Base-by-base conservation (phyloP, 2,888 invertebrate genomes). In the Theretra japonica region DNA sequence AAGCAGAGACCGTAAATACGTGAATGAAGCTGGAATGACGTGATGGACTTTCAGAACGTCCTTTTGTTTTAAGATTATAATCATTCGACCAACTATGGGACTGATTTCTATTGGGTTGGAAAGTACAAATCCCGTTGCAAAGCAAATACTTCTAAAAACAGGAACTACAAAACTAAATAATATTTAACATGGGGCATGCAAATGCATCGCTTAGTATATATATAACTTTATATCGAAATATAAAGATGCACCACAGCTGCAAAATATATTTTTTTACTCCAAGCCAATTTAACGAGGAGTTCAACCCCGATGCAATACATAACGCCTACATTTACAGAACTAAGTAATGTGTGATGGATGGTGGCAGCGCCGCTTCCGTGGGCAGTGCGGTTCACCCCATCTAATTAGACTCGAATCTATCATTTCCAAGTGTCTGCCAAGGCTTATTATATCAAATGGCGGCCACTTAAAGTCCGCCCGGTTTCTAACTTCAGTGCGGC, bases 361-460 rank as follows among this genome's bases (percentile, higher is more conserved):
- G 21, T 65, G 62, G 62, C 21, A 48, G 23, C 21, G 41, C 21
- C 15, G 23, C 21, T 65, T 65, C 41, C 62, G 48, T 23, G 41
- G 48, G 41, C 48, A 11, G 19, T 48, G 65, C 48, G 23, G 62
- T 62, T 41, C 62, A 65, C 65, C 62, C 65, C 48, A 48, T 65
- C 33, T 41, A 62, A 65, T 65, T 65, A 65, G 41, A 48, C 65
- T 48, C 48, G 23, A 65, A 65, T 65, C 65, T 65, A 65, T 65
- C 65, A 65, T 65, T 41, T 48, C 65, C 65, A 65, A 65, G 48
- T 65, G 65, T 65, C 65, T 41, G 65, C 41, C 65, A 48, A 17
- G 65, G 41, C 65, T 65, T 48, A 65, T 65, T 65, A 65, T 48
- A 23, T 65, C 48, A 65, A 65, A 65, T 65, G 65, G 65, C 23